Percentiles rank a stretch among this genome's conserved stretches.
These are phyloP conservation scores for Arge pagana DNA, from an alignment of 2,888 invertebrate genomes.

Conservation along the genomic window DNA sequence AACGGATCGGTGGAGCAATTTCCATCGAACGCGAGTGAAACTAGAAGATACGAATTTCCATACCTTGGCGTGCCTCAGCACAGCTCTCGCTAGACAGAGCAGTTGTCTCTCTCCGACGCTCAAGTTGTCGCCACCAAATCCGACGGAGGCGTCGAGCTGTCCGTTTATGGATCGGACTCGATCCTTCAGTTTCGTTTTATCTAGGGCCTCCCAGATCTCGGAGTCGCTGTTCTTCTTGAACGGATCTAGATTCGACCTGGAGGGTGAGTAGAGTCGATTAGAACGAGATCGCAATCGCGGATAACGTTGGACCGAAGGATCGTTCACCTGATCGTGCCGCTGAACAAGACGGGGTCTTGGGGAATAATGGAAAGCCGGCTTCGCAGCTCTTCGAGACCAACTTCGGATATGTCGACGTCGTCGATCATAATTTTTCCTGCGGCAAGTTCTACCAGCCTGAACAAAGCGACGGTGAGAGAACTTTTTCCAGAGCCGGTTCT, in stretches of 20 bases:
- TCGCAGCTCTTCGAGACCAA: constrained; percentile 58
- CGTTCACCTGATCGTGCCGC: constrained; percentile 63
- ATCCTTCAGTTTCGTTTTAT: constrained; percentile 57
- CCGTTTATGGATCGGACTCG: constrained; percentile 53
- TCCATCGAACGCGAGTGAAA: not conserved
- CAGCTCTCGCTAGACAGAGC: constrained; percentile 66
- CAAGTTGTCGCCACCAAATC: constrained; percentile 50
- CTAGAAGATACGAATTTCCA: not conserved
- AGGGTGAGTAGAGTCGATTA: constrained; percentile 21
- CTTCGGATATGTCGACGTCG: constrained; percentile 57
- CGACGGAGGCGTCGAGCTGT: constrained; percentile 59
- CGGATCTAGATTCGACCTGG: constrained; percentile 61
- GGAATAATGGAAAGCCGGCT: constrained; percentile 63
- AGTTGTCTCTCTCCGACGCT: constrained; percentile 66
- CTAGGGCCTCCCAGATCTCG: constrained; percentile 58
- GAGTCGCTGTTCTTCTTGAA: constrained; percentile 49
- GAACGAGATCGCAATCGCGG: not conserved
- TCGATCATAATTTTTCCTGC: constrained; percentile 63
- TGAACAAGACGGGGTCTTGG: constrained; percentile 68
- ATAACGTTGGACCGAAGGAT: not conserved
- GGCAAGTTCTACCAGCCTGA: constrained; percentile 64
- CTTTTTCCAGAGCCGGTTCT: constrained; percentile 63
- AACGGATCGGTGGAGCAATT: not conserved
- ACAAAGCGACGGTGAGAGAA: constrained; percentile 64
- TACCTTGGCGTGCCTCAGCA: constrained; percentile 62